Conservation (phyloP, 1,140 invertebrate genomes). For the Stegodyphus dumicola region DNA sequence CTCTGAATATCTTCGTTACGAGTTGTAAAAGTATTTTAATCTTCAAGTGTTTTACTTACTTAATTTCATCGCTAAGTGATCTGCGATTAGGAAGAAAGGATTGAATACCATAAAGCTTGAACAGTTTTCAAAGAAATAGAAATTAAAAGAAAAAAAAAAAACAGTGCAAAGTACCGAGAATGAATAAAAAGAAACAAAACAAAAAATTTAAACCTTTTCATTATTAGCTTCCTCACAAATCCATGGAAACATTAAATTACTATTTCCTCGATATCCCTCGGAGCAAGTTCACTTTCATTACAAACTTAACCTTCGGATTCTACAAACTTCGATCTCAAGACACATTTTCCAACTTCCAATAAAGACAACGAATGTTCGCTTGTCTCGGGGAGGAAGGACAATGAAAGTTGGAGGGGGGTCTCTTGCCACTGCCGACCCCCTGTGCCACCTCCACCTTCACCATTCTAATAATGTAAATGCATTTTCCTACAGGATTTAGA, state of each 20-base stretch:
- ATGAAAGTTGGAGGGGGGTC: conserved; percentile 1
- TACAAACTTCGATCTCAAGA: conserved; percentile 24
- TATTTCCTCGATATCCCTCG: neutral
- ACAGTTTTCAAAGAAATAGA: too few relatives aligned
- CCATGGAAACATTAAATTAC: conserved; percentile 12
- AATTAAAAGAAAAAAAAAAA: too few relatives aligned
- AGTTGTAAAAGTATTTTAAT: too few relatives aligned
- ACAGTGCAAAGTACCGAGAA: too few relatives aligned
- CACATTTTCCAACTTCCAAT: conserved; percentile 48
- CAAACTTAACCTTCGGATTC: conserved; percentile 36
- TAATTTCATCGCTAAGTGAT: too few relatives aligned
- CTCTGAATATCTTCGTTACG: too few relatives aligned
- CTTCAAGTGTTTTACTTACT: too few relatives aligned
- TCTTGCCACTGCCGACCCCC: neutral
- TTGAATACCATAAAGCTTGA: too few relatives aligned
- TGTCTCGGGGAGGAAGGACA: neutral
- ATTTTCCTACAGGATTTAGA: conserved; percentile 58
- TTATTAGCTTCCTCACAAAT: too few relatives aligned
- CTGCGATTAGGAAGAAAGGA: too few relatives aligned
- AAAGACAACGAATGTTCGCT: conserved; percentile 27
- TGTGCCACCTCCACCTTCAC: neutral
- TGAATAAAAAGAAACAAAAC: too few relatives aligned
- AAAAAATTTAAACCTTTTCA: too few relatives aligned
- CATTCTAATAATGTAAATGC: conserved; percentile 58
- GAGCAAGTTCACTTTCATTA: conserved; percentile 44